Conservation (phyloP, 1,140 invertebrate genomes). For the Druon quercuslanigerum region DNA sequence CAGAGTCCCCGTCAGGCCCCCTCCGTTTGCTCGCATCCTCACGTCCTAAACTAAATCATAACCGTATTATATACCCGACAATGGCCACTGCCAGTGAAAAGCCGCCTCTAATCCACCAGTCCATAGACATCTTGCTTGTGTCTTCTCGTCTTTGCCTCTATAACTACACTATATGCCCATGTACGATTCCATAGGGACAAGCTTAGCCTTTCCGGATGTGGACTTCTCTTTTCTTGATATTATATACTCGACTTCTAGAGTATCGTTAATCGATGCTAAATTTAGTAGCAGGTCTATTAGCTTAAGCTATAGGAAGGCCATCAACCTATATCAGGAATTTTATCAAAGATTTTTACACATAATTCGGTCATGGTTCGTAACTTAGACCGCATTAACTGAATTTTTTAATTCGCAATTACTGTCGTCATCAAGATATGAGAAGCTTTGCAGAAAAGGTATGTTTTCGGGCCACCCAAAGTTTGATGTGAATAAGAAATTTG, state of each 20-base stretch:
- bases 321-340: too few species aligned
- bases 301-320: too few species aligned
- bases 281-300: too few species aligned
- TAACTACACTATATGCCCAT: conserved; percentile 39
- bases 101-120: conserved; percentile 69
- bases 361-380: too few species aligned
- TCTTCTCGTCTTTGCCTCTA: conserved; percentile 33
- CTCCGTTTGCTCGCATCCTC: conserved; percentile 63
- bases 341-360: too few species aligned
- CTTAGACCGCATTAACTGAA: not conserved
- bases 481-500: not conserved
- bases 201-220: not conserved
- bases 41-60: conserved; percentile 71
- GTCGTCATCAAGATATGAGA: not conserved
- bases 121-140: conserved; percentile 62
- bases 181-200: conserved; percentile 38
- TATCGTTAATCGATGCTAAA: too few species aligned
- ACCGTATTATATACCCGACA: conserved; percentile 70
- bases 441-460: not conserved
- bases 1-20: conserved; percentile 62
- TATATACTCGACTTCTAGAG: too few species aligned
- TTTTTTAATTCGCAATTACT: not conserved
- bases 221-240: not conserved
- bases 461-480: not conserved
- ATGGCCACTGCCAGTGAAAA: conserved; percentile 67